Conservation (phyloP, 2,797 vertebrate species). For the Nyctibius grandis region DNA sequence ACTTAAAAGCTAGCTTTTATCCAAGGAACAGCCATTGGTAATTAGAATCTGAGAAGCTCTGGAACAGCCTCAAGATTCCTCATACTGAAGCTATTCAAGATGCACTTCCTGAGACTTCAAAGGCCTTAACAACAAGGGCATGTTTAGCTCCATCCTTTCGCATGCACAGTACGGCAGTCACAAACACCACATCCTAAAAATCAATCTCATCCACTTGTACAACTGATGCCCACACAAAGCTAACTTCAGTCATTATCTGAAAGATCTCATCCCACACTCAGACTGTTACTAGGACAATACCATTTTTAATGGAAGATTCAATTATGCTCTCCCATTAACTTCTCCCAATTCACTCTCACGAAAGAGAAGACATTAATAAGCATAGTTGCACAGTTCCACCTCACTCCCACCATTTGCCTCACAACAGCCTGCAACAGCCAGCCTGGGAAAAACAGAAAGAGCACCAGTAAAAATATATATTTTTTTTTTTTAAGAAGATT, state of each 20-base stretch:
- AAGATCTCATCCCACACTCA: background rate
- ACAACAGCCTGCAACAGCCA: background rate
- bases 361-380: background rate
- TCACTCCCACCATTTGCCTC: background rate
- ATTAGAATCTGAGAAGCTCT: conserved; percentile 25
- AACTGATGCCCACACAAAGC: background rate
- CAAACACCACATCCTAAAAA: background rate
- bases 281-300: background rate
- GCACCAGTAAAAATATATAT: background rate
- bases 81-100: conserved; percentile 48
- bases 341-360: background rate
- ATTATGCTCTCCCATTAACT: background rate
- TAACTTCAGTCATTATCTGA: background rate
- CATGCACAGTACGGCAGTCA: background rate
- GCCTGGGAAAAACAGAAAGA: background rate
- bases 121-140: conserved; percentile 39
- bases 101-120: conserved; percentile 47
- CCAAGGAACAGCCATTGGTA: background rate
- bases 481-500: no score
- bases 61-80: conserved; percentile 39
- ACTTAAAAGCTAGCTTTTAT: conserved; percentile 6
- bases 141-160: background rate
- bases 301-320: background rate
- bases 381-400: background rate
- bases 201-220: background rate